Percentiles rank a stretch among this genome's conserved stretches.
Conservation (phyloP, 92 coral and sea anemone species). For the Metridium senile region DNA sequence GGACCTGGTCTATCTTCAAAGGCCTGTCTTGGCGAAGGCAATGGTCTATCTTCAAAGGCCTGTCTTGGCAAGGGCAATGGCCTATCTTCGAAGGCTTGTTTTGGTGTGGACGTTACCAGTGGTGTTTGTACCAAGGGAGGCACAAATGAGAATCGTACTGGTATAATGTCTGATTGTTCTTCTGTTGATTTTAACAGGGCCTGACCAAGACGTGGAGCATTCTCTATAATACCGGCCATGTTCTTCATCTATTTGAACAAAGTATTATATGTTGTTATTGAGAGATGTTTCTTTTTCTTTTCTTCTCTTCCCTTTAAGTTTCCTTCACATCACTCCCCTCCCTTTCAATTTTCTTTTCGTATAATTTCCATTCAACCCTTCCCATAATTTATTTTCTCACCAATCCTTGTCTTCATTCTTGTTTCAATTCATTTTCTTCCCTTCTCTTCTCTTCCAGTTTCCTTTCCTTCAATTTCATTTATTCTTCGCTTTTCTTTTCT, state of each 20-base stretch:
- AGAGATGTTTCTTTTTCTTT: too few relatives aligned
- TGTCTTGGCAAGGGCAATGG: not conserved
- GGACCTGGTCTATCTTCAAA: constrained; percentile 18
- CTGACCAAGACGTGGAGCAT: constrained; percentile 53
- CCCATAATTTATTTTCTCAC: too few relatives aligned
- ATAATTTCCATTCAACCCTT: too few relatives aligned
- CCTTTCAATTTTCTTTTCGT: too few relatives aligned
- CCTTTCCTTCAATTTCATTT: too few relatives aligned
- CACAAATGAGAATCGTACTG: constrained; percentile 62
- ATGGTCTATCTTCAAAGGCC: not conserved
- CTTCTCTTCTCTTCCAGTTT: too few relatives aligned
- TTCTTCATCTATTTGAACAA: constrained; percentile 46
- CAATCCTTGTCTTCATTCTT: too few relatives aligned
- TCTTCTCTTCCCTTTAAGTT: too few relatives aligned
- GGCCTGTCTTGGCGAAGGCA: not conserved
- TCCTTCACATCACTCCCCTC: too few relatives aligned
- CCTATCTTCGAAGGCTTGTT: constrained; percentile 5
- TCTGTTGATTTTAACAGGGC: constrained; percentile 32
- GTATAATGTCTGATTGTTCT: constrained; percentile 33
- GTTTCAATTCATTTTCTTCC: too few relatives aligned
- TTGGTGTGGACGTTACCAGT: constrained; percentile 40
- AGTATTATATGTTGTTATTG: too few relatives aligned
- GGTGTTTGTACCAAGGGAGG: constrained; percentile 79
- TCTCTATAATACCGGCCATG: constrained; percentile 80
- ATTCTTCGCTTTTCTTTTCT: too few relatives aligned